Base-by-base conservation (phyloP, 2,797 vertebrate genomes). In the Borostomias antarcticus region DNA sequence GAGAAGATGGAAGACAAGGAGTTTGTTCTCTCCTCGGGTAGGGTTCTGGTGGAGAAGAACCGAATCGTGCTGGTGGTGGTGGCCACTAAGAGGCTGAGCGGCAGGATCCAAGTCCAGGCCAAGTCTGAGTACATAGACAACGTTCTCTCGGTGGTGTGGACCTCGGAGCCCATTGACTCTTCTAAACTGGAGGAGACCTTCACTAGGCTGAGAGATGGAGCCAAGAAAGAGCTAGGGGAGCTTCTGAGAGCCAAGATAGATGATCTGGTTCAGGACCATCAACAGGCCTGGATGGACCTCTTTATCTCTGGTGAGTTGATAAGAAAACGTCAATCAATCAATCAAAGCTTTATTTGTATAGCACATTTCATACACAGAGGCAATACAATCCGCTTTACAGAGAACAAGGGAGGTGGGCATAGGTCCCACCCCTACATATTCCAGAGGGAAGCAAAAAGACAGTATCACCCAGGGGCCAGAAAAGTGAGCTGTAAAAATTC, bases 261-360 rank as follows among this genome's bases (percentile, higher is more conserved):
- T 0, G 93, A 96, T 10, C 82, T 98, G 66, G 87, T 96, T 7
- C 74, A 80, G 32, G 94, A 96, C 52, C 97, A 99, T 86, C 95
- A 94, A 74, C 92, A 92, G 80, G 94, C 93, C 21, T 99, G 97
- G 97, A 82, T 90, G n/a, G 95, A 98, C 74, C 93, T 98, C 48
- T 97, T 99, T 78, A 94, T 93, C 76, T 96, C 97, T 79, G 97
- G 97, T 96, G 75, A 92, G 86, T 52, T n/a, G n/a, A n/a, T n/a
- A n/a, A n/a, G n/a, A n/a, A n/a, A n/a, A n/a, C n/a, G n/a, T n/a
- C n/a, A n/a, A n/a, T n/a, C n/a, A n/a, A n/a, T n/a, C n/a, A n/a
- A n/a, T n/a, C n/a, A n/a, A n/a, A n/a, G n/a, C n/a, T n/a, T n/a
- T n/a, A n/a, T n/a, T n/a, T n/a, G n/a, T n/a, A n/a, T n/a, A n/a